These are phyloP conservation scores for Drosophila tropicalis DNA, from an alignment of 1,140 invertebrate genomes.

Conservation along the genomic window DNA sequence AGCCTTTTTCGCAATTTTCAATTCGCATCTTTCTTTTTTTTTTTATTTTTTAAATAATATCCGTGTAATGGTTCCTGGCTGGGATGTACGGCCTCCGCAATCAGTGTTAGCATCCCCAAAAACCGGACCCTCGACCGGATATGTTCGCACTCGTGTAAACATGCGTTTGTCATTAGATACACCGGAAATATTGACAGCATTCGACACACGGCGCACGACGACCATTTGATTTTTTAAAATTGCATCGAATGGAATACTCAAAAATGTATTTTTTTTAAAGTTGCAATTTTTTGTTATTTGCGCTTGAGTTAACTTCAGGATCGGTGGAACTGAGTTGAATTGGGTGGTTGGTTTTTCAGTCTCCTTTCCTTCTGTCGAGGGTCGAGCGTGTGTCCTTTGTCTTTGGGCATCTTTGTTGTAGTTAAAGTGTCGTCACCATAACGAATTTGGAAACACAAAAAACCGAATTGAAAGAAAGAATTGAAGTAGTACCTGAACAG, in stretches of 20 bases:
- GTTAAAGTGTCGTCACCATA: slow-evolving; percentile 75
- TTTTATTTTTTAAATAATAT: slow-evolving; percentile 48
- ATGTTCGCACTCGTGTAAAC: slow-evolving; percentile 81
- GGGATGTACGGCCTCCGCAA: slow-evolving; percentile 48
- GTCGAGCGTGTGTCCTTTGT: slow-evolving; percentile 74
- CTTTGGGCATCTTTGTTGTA: slow-evolving; percentile 67
- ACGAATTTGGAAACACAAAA: slow-evolving; percentile 48
- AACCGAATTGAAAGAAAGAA: slow-evolving; percentile 1
- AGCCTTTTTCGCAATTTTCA: slow-evolving; percentile 23
- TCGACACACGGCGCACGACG: slow-evolving; percentile 75
- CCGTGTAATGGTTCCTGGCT: slow-evolving; percentile 58
- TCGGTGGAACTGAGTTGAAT: slow-evolving; percentile 19
- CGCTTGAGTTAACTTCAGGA: slow-evolving; percentile 68
- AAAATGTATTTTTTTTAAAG: slow-evolving; percentile 40
- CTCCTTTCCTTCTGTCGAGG: slow-evolving; percentile 34
- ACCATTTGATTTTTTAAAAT: slow-evolving; percentile 79
- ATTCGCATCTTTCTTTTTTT: not conserved
- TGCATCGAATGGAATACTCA: slow-evolving; percentile 42
- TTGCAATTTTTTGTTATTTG: slow-evolving; percentile 45
- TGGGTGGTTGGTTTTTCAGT: slow-evolving; percentile 50
- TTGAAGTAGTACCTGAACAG: slow-evolving; percentile 69
- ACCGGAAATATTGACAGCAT: slow-evolving; percentile 77
- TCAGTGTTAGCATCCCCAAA: slow-evolving; percentile 32
- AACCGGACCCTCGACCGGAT: slow-evolving; percentile 40
- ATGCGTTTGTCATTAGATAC: slow-evolving; percentile 82